Evolutionary conservation across 2,888 invertebrate species (phyloP), one percentile per base, ranked within the genome.

Genomic region (Trissolcus japonicus): DNA sequence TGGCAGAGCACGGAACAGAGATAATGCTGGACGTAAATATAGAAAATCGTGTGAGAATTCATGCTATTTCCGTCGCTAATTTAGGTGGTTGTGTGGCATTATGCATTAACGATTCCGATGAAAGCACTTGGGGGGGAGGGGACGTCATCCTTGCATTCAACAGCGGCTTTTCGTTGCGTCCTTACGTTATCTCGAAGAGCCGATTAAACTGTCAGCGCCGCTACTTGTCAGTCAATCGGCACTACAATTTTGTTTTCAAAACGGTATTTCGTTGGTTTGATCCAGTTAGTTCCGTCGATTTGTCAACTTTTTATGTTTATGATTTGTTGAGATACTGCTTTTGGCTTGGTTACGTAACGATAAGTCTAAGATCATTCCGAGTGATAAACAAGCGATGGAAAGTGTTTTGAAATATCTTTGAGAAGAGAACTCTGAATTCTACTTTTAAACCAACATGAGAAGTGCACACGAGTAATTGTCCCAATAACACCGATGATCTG

Each of bases 1-100:
- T 71, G 75, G 75, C 67, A 75, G 67, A 40, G 62, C 56, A 57
- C 54, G 62, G 65, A 67, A 67, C 61, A 66, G 74, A 67, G 62
- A 68, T 68, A 75, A 75, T 75, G 75, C 75, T 68, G 75, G 63
- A 75, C 68, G 68, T 75, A 75, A 78, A 66, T 69, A 59, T 69
- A 74, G 73, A 75, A 69, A 59, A 60, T 62, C 68, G 59, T 75
- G 76, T 76, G 73, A 80, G 76, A 76, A 76, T 76, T 75, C 76
- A 76, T 76, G 76, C 76, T 75, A 75, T 75, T 76, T 76, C 69
- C 60, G 69, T 76, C 76, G 69, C 76, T 76, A 76, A 69, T 76
- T 76, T 76, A 61, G 68, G 60, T 74, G 67, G 76, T 69, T 60
- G 68, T 76, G 69, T 76, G 35, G 69, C 61, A 66, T 76, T 69